Base-by-base conservation (phyloP, 1,140 invertebrate species). In the Cydia strobilella region DNA sequence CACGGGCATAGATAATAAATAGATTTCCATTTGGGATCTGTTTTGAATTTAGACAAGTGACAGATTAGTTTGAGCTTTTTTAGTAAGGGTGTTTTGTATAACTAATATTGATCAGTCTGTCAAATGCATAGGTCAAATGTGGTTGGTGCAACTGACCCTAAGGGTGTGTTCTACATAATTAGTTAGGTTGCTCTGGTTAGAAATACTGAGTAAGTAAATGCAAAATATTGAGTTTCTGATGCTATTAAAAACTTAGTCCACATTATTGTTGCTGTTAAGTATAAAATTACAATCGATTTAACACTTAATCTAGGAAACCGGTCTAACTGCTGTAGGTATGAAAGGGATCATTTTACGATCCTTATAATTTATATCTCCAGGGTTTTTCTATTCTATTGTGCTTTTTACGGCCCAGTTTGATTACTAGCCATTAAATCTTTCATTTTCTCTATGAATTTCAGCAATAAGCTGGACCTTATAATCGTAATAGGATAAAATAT, bases 401-500 rank as follows among this genome's bases (percentile, higher is more conserved):
- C 23, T 59, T 35, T 69, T 69, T 69, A 69, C 27, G 7, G n/a
- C 13, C 65, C 31, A 66, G 63, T 69, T 69, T 69, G 65, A 69
- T 69, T 69, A 69, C 65, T 1, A 74, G 72, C 74, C 54, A 45
- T 77, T 74, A 75, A 77, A 71, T 79, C 75, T 79, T 75, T 74
- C 75, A 76, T 77, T 76, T 65, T 48, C 20, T 82, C 75, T 75
- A 82, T 82, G 80, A 79, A 82, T 79, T 71, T 54, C 54, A 25
- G 25, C 63, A 76, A 74, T 75, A 72, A 75, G 27, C 63, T 69
- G n/a, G 42, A 42, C 48, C 18, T 75, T 71, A 35, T 27, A 59
- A 77, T 77, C 63, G 83, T 84, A 85, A 86, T 86, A 78, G 80
- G 74, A 76, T 84, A 80, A 86, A 80, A 83, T 85, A 87, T 80